Evolutionary conservation across 2,888 invertebrate species (phyloP), one percentile per base, ranked within the genome.

Genomic region (Apomyelois bistriatella): DNA sequence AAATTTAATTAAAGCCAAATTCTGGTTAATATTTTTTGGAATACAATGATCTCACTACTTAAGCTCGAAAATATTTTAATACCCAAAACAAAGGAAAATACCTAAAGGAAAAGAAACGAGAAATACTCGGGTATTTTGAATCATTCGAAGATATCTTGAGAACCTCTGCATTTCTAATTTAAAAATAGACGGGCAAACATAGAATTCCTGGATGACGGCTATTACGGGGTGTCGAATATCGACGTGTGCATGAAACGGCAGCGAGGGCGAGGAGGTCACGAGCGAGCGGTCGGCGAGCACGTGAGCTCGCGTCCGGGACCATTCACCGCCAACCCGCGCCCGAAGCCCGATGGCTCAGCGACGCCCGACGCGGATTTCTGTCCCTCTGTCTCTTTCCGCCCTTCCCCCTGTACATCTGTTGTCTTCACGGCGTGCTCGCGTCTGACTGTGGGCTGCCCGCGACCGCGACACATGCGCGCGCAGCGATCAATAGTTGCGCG

Each of bases 231-330:
- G 43, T 13, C 52, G 42, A 43, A 63, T 68, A 70, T 72, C 68
- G 72, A 70, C 58, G 57, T 53, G 60, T 58, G 56, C 58, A 59
- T 54, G 52, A 55, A 38, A 50, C 53, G 61, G 61, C 60, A 58
- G 58, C 55, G 55, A 47, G 56, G 41, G 47, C 22, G 49, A 46
- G 52, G 67, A 68, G 72, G 73, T 72, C 74, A 71, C 68, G 65
- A 66, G 69, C 73, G 64, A 69, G 66, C 70, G 38, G 12, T 10
- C 16, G 46, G 55, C 49, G 54, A 55, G 58, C 51, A 50, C 50
- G 64, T 72, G 72, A 82, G 85, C 86, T 72, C 71, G 76, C 74
- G 74, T 82, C 81, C 77, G 85, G 85, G 82, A 79, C 82, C 88
- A 84, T 85, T 85, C 83, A 85, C 81, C 75, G 46, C 28, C 28